Percentiles rank a stretch among this genome's conserved stretches.
Evolutionary conservation across 2,113 vertebrate genomes (phyloP).

Genomic region (Dasyprocta punctata): DNA sequence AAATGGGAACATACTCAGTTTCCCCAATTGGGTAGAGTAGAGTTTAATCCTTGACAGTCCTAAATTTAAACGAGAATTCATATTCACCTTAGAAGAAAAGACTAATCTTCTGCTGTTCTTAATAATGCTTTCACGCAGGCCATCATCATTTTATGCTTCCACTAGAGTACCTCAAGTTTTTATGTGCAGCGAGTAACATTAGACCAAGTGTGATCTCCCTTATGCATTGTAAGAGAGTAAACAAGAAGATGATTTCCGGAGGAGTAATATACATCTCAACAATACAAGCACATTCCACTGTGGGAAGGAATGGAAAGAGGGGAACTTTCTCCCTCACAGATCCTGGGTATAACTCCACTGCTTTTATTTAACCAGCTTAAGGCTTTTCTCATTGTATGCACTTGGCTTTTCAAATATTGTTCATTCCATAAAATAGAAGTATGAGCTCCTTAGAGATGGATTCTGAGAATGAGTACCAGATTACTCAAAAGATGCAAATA

Average conservation of each 20-base stretch:
- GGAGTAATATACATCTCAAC: neutral
- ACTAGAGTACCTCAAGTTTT: neutral
- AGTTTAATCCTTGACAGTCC: neutral
- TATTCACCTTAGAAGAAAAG: neutral
- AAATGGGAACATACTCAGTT: neutral
- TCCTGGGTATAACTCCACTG: neutral
- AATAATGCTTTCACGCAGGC: neutral
- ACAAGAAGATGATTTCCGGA: neutral
- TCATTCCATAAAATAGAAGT: neutral
- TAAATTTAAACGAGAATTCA: neutral
- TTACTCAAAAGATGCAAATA: conserved; percentile 1
- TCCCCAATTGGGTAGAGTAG: neutral
- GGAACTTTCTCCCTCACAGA: neutral
- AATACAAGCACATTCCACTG: neutral
- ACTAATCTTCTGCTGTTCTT: neutral
- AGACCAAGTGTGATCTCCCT: neutral
- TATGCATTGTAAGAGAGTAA: neutral
- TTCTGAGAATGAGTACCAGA: neutral
- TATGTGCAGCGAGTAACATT: neutral
- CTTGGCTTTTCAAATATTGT: conserved; percentile 29
- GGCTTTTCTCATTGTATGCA: neutral
- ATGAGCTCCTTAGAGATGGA: neutral
- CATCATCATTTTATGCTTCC: neutral
- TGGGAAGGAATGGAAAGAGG: neutral
- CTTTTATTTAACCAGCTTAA: neutral